phyloP scores from a whole-genome alignment of 2,113 vertebrate species.

The Periophthalmus modestus region DNA sequence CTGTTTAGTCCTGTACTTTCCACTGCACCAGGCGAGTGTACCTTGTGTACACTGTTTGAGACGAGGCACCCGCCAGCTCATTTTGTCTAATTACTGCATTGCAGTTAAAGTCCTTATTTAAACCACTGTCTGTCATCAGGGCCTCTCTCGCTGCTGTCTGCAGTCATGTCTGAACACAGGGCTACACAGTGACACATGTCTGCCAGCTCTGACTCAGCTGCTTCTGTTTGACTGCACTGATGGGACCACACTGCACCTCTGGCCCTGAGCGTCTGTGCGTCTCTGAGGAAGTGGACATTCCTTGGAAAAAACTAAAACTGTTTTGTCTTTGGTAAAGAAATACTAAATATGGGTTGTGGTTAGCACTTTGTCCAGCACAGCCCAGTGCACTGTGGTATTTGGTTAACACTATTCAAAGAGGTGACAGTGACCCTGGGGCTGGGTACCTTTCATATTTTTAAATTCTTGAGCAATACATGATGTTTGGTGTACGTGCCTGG shows the following conservation, averaged over 20 bases:
- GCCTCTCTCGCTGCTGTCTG: constrained; percentile 5
- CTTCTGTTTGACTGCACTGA: background rate
- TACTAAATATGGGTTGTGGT: background rate
- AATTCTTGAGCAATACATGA: too few relatives aligned
- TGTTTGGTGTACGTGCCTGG: too few relatives aligned
- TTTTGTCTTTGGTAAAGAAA: background rate
- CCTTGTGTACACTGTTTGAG: background rate
- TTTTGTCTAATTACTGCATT: constrained; percentile 1
- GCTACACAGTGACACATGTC: constrained; percentile 4
- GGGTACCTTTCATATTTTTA: too few relatives aligned
- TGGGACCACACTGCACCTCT: background rate
- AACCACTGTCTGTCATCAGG: background rate
- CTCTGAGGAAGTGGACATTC: constrained; percentile 1
- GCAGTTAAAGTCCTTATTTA: background rate
- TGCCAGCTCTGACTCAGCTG: constrained; percentile 1
- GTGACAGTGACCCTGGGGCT: too few relatives aligned
- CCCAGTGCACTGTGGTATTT: too few relatives aligned
- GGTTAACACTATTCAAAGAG: too few relatives aligned
- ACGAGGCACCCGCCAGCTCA: background rate
- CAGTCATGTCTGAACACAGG: background rate
- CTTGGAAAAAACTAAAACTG: background rate
- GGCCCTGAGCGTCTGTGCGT: background rate
- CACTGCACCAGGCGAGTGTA: background rate
- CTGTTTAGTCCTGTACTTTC: background rate
- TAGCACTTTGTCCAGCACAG: too few relatives aligned